Percentiles rank a stretch among this genome's conserved stretches.
phyloP scores from a whole-genome alignment of 2,797 vertebrate genomes.

The Hypotaenidia okinawae region DNA sequence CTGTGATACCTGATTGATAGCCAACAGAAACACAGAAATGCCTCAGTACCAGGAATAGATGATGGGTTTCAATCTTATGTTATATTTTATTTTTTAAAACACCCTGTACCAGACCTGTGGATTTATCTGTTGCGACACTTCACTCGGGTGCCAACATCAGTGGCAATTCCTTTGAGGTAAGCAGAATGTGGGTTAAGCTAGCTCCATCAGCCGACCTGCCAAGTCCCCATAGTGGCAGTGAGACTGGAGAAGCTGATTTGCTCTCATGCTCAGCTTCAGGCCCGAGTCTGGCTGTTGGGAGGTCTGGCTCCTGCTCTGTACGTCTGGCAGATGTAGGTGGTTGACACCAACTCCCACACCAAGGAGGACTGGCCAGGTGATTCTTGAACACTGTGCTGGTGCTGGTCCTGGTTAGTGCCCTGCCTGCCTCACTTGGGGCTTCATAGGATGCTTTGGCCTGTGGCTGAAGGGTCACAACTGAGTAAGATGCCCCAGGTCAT shows the following conservation, averaged over 20 bases:
- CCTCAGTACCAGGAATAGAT: not conserved
- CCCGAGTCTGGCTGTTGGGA: not conserved
- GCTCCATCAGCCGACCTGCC: not conserved
- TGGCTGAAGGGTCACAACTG: not conserved
- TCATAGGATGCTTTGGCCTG: not conserved
- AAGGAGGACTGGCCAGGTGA: not conserved
- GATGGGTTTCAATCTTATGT: not conserved
- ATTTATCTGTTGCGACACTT: not conserved
- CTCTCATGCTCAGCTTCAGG: not conserved
- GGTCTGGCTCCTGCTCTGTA: not conserved
- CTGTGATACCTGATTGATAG: not conserved
- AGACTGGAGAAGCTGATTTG: not conserved
- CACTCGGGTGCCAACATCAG: not conserved
- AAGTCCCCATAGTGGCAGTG: not conserved
- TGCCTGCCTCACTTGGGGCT: not conserved
- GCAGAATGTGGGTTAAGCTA: not conserved
- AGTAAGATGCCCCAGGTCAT: not conserved
- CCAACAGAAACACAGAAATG: not conserved
- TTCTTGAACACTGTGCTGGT: not conserved
- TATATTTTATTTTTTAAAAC: not conserved
- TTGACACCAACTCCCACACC: fast-evolving
- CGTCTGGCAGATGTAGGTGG: not conserved
- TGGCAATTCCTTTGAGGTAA: not conserved
- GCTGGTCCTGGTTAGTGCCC: not conserved
- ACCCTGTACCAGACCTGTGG: not conserved